A percentile compares a stretch with the other conserved stretches of the same genome.
Conservation (phyloP, 2,888 invertebrate species). For the Galerucella pusilla region DNA sequence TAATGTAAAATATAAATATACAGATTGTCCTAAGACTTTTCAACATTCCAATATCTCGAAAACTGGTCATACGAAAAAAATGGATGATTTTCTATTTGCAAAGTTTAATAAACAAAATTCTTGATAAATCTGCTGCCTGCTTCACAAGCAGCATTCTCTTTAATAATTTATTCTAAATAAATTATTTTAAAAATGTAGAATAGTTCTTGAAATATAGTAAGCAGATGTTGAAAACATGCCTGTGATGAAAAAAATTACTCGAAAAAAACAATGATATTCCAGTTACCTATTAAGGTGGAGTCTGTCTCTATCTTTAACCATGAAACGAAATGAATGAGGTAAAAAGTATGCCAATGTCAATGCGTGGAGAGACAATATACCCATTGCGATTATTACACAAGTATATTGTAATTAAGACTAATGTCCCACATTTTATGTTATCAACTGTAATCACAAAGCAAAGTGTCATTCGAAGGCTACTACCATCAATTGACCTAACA, state of each 20-base stretch:
- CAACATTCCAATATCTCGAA: too few species aligned
- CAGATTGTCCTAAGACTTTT: too few species aligned
- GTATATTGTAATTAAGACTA: slow-evolving; percentile 8
- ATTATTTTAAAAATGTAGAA: not conserved
- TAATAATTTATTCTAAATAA: not conserved
- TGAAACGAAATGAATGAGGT: slow-evolving; percentile 29
- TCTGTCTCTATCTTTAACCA: slow-evolving; percentile 29
- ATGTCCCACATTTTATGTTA: slow-evolving; percentile 25
- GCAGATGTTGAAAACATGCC: slow-evolving; percentile 24
- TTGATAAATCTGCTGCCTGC: not conserved
- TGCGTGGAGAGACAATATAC: slow-evolving; percentile 23
- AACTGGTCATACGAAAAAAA: too few species aligned
- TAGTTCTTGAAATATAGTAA: slow-evolving; percentile 1
- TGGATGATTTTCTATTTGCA: too few species aligned
- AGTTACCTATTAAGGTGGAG: slow-evolving; percentile 31
- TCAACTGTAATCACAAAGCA: slow-evolving; percentile 1
- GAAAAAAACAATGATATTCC: slow-evolving; percentile 23
- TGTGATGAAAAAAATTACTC: slow-evolving; percentile 10
- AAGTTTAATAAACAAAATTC: too few species aligned
- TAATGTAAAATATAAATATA: too few species aligned
- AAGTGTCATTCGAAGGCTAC: not conserved
- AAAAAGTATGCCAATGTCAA: slow-evolving; percentile 31
- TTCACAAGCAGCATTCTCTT: not conserved
- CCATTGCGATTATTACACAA: slow-evolving; percentile 16
- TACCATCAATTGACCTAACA: not conserved